Base-by-base conservation (phyloP, 1,140 invertebrate genomes). In the Panulirus ornatus region DNA sequence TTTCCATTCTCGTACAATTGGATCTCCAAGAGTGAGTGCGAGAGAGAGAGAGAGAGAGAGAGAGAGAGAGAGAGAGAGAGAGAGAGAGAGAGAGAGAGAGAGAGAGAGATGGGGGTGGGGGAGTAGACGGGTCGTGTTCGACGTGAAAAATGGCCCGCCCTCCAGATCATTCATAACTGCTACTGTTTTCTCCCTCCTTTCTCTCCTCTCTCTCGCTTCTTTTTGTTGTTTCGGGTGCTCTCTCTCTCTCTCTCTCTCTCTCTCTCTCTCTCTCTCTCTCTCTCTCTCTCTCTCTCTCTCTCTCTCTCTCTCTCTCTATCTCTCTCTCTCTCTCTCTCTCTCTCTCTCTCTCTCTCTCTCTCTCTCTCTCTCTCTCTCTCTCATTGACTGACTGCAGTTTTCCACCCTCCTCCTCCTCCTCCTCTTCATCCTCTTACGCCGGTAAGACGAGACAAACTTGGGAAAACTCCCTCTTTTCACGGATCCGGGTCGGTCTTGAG, bases 341-440 rank as follows among this genome's bases (percentile, higher is more conserved):
- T 58, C 51, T 58, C 51, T 58, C 51, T 58, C 51, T 58, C 51
- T 58, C 51, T 58, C 51, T 58, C 51, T 58, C 51, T 58, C 51
- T 58, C 51, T 58, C 51, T 58, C 51, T 58, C 51, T 58, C 51
- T 58, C 51, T 58, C 51, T 58, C 51, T 58, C 51, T 58, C 51
- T 58, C 51, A 11, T 3, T 66, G 3, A 8, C 22, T 8, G 22
- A 3, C 63, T 66, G n/a, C n/a, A n/a, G n/a, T n/a, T n/a, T n/a
- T n/a, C n/a, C n/a, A n/a, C n/a, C n/a, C n/a, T n/a, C n/a, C n/a
- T n/a, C n/a, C n/a, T n/a, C n/a, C n/a, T n/a, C n/a, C n/a, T n/a
- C n/a, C n/a, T n/a, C n/a, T n/a, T n/a, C n/a, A n/a, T n/a, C n/a
- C n/a, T n/a, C n/a, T n/a, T n/a, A n/a, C n/a, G n/a, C n/a, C n/a